Base-by-base conservation (phyloP, 1,140 invertebrate genomes). In the Bacillus rossius region DNA sequence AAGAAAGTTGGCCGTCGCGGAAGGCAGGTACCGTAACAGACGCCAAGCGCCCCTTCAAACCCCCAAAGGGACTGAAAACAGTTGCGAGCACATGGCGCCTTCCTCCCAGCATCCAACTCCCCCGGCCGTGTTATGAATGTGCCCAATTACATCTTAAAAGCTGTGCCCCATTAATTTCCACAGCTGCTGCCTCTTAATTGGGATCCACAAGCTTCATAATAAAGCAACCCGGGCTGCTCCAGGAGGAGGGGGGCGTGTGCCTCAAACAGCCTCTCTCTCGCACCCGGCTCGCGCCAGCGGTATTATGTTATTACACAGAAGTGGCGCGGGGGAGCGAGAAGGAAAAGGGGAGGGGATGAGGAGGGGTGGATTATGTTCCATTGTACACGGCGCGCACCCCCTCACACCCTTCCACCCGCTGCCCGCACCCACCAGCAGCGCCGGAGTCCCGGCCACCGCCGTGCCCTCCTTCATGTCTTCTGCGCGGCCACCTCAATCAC, bases 61-160 rank as follows among this genome's bases (percentile, higher is more conserved):
- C 10, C 29, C 29, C 4, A 34, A 34, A 34, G 5, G 5, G 4
- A 7, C 29, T 10, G 29, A 34, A 34, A 34, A 34, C 29, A 34
- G 29, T 34, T 34, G 29, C 10, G 29, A 34, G 29, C 29, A 34
- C 29, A 34, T 34, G 29, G 29, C 29, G 29, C 29, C 29, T 34
- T 34, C 29, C n/a, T 4, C 29, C 29, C 29, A 34, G 10, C 29
- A 34, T 34, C 29, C 29, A 34, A 34, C 29, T 34, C 29, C 29
- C 29, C 29, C 29, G 29, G 29, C 29, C 66, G 69, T 76, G 75
- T 81, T 81, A 81, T 80, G 78, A 81, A 81, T 80, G 78, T 79
- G 71, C 76, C 79, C 79, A 81, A 81, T 81, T 81, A 81, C 78
- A 80, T 81, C 79, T 81, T 80, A 81, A 80, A 81, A 81, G 79